Conservation (phyloP, 2,797 vertebrate genomes). For the Galagoides demidoff region DNA sequence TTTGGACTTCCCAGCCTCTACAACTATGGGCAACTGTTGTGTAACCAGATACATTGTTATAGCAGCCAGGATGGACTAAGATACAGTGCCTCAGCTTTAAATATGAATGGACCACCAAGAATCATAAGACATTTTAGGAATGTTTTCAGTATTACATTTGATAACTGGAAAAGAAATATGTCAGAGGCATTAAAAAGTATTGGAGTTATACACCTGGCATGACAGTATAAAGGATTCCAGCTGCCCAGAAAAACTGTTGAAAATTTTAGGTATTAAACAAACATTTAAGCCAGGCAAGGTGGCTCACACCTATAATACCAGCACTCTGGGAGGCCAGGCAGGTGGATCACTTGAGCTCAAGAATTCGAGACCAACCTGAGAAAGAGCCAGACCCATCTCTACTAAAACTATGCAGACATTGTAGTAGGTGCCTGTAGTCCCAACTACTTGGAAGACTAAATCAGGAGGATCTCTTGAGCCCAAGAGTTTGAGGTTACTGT, state of each 20-base stretch:
- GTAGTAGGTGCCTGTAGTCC: too few relatives aligned
- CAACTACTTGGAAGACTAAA: too few relatives aligned
- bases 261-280: not conserved
- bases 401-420: too few relatives aligned
- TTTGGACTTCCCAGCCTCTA: not conserved
- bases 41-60: not conserved
- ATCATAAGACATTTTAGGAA: not conserved
- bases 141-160: not conserved
- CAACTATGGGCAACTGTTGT: not conserved
- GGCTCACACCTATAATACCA: too few relatives aligned
- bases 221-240: not conserved
- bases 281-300: too few relatives aligned
- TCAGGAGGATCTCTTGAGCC: too few relatives aligned
- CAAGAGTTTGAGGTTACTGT: too few relatives aligned
- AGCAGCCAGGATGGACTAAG: not conserved
- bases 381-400: too few relatives aligned
- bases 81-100: not conserved
- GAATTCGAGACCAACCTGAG: too few relatives aligned
- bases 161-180: not conserved
- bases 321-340: too few relatives aligned
- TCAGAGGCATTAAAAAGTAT: not conserved
- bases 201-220: not conserved
- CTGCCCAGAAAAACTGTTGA: not conserved
- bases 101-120: not conserved
- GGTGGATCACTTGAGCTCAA: too few relatives aligned